Percentiles rank a stretch among this genome's conserved stretches.
phyloP scores from a whole-genome alignment of 2,113 vertebrate species.

The Sinocyclocheilus rhinocerous region DNA sequence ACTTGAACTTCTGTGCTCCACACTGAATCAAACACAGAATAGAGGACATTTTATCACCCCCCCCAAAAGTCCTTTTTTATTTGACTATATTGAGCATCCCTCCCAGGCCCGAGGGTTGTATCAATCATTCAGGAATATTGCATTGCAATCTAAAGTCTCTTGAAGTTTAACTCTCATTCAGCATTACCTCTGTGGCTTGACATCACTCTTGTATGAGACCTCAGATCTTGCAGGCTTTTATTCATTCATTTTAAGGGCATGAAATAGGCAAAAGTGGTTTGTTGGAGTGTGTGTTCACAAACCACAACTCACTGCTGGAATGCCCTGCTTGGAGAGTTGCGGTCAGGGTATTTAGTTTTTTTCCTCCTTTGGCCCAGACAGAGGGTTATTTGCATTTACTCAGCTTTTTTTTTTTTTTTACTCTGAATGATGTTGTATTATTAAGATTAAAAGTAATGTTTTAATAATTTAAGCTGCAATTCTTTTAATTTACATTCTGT shows the following conservation, averaged over 20 bases:
- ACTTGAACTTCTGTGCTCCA: neutral
- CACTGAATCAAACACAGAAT: neutral
- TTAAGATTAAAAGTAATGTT: neutral
- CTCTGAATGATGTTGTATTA: neutral
- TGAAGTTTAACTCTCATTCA: constrained; percentile 22
- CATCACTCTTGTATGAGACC: constrained; percentile 22
- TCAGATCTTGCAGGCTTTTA: constrained; percentile 21
- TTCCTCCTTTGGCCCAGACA: neutral
- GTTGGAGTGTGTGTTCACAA: constrained; percentile 27
- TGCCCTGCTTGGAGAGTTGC: constrained; percentile 37
- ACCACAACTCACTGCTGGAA: constrained; percentile 30
- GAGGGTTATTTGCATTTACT: constrained; percentile 3
- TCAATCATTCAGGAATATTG: constrained; percentile 17
- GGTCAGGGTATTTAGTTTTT: neutral
- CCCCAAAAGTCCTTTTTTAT: neutral
- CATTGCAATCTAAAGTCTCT: neutral
- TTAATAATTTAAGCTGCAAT: neutral
- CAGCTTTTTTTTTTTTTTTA: neutral
- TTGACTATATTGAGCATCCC: neutral
- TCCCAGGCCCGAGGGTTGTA: neutral
- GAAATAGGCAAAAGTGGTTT: constrained; percentile 33
- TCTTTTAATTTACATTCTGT: neutral
- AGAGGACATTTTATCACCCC: neutral
- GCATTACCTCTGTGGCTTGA: constrained; percentile 17
- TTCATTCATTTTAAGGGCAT: constrained; percentile 36